These are phyloP conservation scores for Thereuonema tuberculata DNA, from an alignment of 1,140 invertebrate species.

Conservation along the genomic window DNA sequence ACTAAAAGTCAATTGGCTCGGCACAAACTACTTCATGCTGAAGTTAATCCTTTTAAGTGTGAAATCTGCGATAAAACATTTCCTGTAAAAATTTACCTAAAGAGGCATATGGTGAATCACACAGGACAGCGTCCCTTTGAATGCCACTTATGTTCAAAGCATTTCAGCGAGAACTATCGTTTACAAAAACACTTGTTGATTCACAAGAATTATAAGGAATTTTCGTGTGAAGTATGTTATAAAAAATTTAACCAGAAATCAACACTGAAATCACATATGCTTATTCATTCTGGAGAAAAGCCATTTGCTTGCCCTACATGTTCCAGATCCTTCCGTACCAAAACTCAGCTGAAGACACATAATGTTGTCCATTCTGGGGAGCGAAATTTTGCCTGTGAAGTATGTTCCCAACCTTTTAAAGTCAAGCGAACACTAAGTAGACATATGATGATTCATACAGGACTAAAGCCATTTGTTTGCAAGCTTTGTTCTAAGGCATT, in stretches of 20 bases:
- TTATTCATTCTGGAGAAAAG: conserved; percentile 27
- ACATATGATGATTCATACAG: conserved; percentile 31
- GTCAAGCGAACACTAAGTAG: conserved; percentile 23
- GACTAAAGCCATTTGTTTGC: conserved; percentile 24
- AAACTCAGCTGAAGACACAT: background rate
- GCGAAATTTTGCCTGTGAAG: conserved; percentile 10
- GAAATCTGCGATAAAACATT: conserved; percentile 40
- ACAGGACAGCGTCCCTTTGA: background rate
- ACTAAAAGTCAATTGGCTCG: no score
- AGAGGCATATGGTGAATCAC: background rate
- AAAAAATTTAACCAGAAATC: conserved; percentile 35
- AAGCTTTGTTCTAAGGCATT: background rate
- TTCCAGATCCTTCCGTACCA: conserved; percentile 33
- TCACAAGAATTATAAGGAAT: conserved; percentile 41
- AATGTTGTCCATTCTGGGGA: background rate
- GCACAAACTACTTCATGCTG: no score
- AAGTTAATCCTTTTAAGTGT: conserved; percentile 40
- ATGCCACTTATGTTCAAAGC: conserved; percentile 15
- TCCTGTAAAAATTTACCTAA: background rate
- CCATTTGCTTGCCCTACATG: conserved; percentile 40
- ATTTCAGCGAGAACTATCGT: conserved; percentile 15
- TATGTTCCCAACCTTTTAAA: conserved; percentile 13
- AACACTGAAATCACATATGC: conserved; percentile 16
- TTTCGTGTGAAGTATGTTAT: conserved; percentile 38
- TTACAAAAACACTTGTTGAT: conserved; percentile 29